Conservation (phyloP, 2,888 invertebrate species). For the Eilema griseolum region DNA sequence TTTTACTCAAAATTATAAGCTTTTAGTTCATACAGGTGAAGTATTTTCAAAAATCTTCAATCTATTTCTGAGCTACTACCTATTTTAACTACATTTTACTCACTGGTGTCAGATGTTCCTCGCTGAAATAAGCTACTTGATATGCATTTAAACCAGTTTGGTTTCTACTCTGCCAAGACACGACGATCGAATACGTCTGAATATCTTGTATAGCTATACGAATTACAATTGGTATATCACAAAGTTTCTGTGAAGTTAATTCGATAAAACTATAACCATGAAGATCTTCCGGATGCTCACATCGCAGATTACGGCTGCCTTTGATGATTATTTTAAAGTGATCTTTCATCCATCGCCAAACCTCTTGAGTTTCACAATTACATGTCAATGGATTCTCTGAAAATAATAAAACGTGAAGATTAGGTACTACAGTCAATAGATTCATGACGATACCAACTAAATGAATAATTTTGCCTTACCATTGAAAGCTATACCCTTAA, state of each 20-base stretch:
- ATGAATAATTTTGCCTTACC: slow-evolving; percentile 85
- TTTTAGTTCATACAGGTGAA: slow-evolving; percentile 59
- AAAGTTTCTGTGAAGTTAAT: slow-evolving; percentile 93
- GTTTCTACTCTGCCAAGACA: slow-evolving; percentile 96
- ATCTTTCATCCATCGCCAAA: slow-evolving; percentile 97
- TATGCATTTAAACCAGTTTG: slow-evolving; percentile 94
- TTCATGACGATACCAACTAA: slow-evolving; percentile 4
- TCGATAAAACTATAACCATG: slow-evolving; percentile 92
- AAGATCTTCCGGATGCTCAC: slow-evolving; percentile 94
- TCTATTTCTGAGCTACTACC: not conserved
- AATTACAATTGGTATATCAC: slow-evolving; percentile 93
- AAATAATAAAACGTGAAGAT: slow-evolving; percentile 38
- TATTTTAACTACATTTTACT: slow-evolving; percentile 51
- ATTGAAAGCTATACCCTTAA: slow-evolving; percentile 92
- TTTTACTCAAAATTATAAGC: slow-evolving; percentile 64
- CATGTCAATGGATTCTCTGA: slow-evolving; percentile 96
- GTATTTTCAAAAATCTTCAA: slow-evolving; percentile 38
- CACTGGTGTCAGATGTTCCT: slow-evolving; percentile 85
- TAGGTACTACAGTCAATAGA: slow-evolving; percentile 9
- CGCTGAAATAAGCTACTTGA: slow-evolving; percentile 93
- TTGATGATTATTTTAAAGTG: slow-evolving; percentile 92
- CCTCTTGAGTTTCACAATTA: slow-evolving; percentile 95
- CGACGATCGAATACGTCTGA: slow-evolving; percentile 94
- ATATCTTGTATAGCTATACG: slow-evolving; percentile 95
- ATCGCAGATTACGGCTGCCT: slow-evolving; percentile 89